A percentile compares a stretch with the other conserved stretches of the same genome.
phyloP scores from a whole-genome alignment of 2,797 vertebrate species.

The Gymnothorax javanicus region DNA sequence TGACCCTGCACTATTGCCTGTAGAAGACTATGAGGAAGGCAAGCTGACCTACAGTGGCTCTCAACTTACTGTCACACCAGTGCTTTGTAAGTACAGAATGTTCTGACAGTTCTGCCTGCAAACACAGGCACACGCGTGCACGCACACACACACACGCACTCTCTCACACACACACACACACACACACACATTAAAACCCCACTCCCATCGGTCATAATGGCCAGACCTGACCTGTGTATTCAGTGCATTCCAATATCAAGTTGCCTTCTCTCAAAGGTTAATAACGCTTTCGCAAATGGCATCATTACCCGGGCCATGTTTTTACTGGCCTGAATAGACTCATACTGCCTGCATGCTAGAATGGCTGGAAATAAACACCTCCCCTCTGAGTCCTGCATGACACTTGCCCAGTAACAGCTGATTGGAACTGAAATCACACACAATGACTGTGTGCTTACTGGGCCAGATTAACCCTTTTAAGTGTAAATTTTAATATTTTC shows the following conservation, averaged over 20 bases:
- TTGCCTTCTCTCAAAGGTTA: neutral
- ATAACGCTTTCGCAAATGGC: neutral
- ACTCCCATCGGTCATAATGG: neutral
- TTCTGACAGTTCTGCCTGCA: neutral
- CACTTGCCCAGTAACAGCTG: neutral
- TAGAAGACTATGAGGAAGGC: slow-evolving; percentile 53
- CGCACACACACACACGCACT: neutral
- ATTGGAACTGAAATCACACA: neutral
- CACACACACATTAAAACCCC: neutral
- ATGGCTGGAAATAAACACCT: too few relatives aligned
- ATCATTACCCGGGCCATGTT: neutral
- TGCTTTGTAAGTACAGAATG: slow-evolving; percentile 56
- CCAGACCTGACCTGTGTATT: neutral
- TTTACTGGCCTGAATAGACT: neutral
- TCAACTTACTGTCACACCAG: slow-evolving; percentile 26
- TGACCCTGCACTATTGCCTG: slow-evolving; percentile 35
- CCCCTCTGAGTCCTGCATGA: neutral
- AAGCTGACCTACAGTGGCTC: slow-evolving; percentile 53
- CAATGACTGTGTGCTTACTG: neutral
- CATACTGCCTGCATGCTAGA: neutral
- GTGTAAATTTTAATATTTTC: too few relatives aligned
- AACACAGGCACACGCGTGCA: neutral
- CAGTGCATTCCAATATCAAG: neutral
- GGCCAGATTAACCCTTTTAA: neutral
- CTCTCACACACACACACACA: neutral